Evolutionary conservation across 1,140 invertebrate species (phyloP).

Genomic region (Theocolax elegans): DNA sequence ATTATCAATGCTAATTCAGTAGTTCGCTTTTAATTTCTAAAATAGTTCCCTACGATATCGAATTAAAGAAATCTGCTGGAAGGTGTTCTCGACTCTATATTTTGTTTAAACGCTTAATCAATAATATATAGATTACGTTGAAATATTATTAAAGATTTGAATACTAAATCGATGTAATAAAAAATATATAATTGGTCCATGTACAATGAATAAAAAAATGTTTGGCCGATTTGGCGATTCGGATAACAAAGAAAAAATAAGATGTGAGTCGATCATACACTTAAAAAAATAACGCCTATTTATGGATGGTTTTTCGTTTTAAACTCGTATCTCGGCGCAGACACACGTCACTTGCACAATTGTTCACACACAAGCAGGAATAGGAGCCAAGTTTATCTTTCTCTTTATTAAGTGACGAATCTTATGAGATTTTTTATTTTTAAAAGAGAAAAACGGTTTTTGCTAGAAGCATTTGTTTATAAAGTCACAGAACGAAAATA

Average conservation of each 20-base stretch:
- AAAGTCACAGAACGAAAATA: background rate
- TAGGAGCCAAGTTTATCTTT: background rate
- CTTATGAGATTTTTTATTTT: conserved; percentile 35
- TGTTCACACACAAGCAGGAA: background rate
- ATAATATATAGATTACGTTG: no score
- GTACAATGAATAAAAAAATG: conserved; percentile 1
- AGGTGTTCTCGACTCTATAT: conserved; percentile 41
- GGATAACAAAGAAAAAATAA: conserved; percentile 10
- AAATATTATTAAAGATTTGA: no score
- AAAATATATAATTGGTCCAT: no score
- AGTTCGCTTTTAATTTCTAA: conserved; percentile 50
- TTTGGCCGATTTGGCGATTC: background rate
- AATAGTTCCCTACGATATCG: background rate
- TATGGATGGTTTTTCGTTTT: conserved; percentile 16
- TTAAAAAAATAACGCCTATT: conserved; percentile 22
- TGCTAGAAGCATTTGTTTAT: background rate
- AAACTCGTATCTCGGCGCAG: background rate
- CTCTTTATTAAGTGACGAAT: background rate
- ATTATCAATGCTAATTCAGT: no score
- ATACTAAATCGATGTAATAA: no score
- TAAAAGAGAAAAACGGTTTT: conserved; percentile 1
- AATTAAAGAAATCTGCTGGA: conserved; percentile 43
- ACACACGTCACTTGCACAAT: background rate
- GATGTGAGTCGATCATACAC: background rate
- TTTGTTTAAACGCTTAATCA: no score